These are phyloP conservation scores for Anagrus nilaparvatae DNA, from an alignment of 1,140 invertebrate species.

Conservation along the genomic window DNA sequence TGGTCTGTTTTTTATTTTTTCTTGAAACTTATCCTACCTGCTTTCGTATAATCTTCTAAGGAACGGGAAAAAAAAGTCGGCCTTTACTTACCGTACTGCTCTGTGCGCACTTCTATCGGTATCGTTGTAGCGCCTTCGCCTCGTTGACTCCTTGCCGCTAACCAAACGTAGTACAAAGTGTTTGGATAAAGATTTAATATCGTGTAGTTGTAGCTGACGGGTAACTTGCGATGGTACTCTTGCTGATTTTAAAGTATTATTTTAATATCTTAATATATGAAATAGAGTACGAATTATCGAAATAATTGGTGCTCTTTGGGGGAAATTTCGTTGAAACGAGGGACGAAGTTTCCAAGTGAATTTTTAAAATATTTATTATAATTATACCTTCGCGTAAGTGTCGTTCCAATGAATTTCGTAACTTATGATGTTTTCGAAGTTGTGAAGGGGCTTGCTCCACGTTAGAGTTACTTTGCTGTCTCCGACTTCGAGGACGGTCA, in stretches of 20 bases:
- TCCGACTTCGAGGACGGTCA: slow-evolving; percentile 70
- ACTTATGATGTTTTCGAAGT: slow-evolving; percentile 83
- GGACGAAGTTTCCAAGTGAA: no score
- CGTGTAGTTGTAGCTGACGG: slow-evolving; percentile 73
- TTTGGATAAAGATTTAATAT: slow-evolving; percentile 85
- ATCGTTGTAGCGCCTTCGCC: slow-evolving; percentile 92
- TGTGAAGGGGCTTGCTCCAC: slow-evolving; percentile 83
- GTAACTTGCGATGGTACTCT: slow-evolving; percentile 59
- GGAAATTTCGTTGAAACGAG: no score
- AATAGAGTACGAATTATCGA: not conserved
- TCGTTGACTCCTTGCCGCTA: slow-evolving; percentile 80
- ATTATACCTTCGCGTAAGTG: slow-evolving; percentile 74
- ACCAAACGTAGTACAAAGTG: slow-evolving; percentile 91
- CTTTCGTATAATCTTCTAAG: no score
- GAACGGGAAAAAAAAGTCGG: no score
- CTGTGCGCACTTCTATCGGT: slow-evolving; percentile 86
- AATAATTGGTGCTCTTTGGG: no score
- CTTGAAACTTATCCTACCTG: slow-evolving; percentile 36
- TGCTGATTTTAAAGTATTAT: no score
- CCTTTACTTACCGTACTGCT: slow-evolving; percentile 91
- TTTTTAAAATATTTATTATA: no score
- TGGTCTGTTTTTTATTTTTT: slow-evolving; percentile 16
- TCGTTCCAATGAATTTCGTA: slow-evolving; percentile 98
- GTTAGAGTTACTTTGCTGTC: slow-evolving; percentile 75
- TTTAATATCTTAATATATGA: not conserved